Conservation (phyloP, 2,888 invertebrate genomes). For the Synergus gifuensis region DNA sequence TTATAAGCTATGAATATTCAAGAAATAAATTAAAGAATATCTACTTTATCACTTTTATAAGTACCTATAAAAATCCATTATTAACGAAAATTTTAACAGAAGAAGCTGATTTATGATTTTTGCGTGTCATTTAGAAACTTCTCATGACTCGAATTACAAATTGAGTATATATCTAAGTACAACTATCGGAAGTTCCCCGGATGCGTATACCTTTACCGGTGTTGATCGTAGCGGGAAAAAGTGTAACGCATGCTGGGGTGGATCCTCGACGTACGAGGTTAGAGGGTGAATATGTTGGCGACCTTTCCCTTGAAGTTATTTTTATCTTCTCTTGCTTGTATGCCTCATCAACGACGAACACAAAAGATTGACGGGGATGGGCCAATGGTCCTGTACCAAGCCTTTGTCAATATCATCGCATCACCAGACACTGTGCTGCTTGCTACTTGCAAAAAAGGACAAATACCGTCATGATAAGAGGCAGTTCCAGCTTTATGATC, state of each 20-base stretch:
- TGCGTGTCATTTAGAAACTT: not conserved
- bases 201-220: not conserved
- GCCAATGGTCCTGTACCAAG: slow-evolving; percentile 33
- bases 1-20: slow-evolving; percentile 4
- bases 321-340: slow-evolving; percentile 17
- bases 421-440: slow-evolving; percentile 22
- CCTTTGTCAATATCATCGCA: slow-evolving; percentile 31
- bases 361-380: slow-evolving; percentile 19
- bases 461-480: not conserved
- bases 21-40: not conserved
- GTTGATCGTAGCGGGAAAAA: slow-evolving; percentile 16
- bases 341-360: slow-evolving; percentile 28
- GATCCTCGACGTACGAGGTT: slow-evolving; percentile 12
- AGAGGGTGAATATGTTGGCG: slow-evolving; percentile 31
- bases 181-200: slow-evolving; percentile 3
- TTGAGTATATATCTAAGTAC: not conserved
- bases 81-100: not conserved
- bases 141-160: slow-evolving; percentile 6
- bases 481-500: not conserved
- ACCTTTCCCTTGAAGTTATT: slow-evolving; percentile 38
- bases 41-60: not conserved
- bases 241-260: not conserved
- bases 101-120: slow-evolving; percentile 14
- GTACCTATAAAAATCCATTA: not conserved
- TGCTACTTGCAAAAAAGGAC: slow-evolving; percentile 8